Percentiles rank a stretch among this genome's conserved stretches.
phyloP scores from a whole-genome alignment of 2,888 invertebrate species.

The Ennomos quercinarius region DNA sequence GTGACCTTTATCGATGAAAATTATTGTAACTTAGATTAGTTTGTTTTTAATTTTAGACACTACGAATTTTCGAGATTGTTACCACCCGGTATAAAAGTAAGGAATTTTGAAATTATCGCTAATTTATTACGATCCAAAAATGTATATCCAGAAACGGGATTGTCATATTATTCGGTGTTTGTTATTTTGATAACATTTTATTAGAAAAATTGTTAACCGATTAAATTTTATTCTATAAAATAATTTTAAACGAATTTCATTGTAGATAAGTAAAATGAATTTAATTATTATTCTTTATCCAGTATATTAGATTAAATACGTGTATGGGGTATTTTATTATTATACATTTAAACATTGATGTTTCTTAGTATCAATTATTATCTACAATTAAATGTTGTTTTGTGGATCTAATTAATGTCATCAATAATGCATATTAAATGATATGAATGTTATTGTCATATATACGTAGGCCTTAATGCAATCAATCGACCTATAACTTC shows the following conservation, averaged over 20 bases:
- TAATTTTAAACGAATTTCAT: constrained; percentile 72
- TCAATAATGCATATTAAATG: constrained; percentile 53
- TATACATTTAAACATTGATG: constrained; percentile 68
- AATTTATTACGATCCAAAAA: constrained; percentile 60
- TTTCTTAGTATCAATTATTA: constrained; percentile 69
- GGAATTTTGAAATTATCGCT: constrained; percentile 62
- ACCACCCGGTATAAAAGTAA: constrained; percentile 76
- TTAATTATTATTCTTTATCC: constrained; percentile 66
- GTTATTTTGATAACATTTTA: constrained; percentile 71
- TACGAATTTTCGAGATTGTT: constrained; percentile 81
- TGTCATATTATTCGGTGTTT: constrained; percentile 66
- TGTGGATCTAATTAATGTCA: constrained; percentile 59
- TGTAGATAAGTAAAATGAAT: constrained; percentile 74
- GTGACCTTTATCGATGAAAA: constrained; percentile 78
- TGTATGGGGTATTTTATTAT: constrained; percentile 59
- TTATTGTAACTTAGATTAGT: constrained; percentile 76
- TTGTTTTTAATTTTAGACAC: constrained; percentile 80
- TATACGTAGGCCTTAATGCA: constrained; percentile 66
- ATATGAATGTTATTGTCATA: constrained; percentile 61
- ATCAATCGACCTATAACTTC: constrained; percentile 49
- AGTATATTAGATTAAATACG: constrained; percentile 63
- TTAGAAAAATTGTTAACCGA: constrained; percentile 73
- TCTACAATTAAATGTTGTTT: constrained; percentile 68
- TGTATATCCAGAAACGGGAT: constrained; percentile 59
- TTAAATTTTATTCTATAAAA: constrained; percentile 56